These are phyloP conservation scores for Machimus atricapillus DNA, from an alignment of 2,888 invertebrate genomes.

Conservation along the genomic window DNA sequence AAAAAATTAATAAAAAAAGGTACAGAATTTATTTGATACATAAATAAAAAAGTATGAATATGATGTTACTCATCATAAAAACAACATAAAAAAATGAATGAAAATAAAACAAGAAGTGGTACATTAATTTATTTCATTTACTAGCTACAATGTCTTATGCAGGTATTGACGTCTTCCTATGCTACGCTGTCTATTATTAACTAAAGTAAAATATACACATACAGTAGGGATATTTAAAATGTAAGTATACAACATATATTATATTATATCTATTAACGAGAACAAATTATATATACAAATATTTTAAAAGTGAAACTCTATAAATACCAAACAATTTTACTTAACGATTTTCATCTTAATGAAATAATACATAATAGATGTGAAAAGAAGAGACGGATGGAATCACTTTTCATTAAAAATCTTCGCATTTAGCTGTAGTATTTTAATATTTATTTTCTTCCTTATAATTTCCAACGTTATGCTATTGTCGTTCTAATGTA, in stretches of 20 bases:
- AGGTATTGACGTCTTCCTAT: slow-evolving; percentile 65
- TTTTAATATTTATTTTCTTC: background rate
- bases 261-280: slow-evolving; percentile 19
- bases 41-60: slow-evolving; percentile 51
- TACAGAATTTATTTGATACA: slow-evolving; percentile 63
- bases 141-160: slow-evolving; percentile 65
- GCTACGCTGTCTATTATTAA: slow-evolving; percentile 64
- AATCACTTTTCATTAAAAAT: background rate
- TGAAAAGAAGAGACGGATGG: background rate
- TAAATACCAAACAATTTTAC: slow-evolving; percentile 1
- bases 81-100: slow-evolving; percentile 52
- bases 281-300: slow-evolving; percentile 21
- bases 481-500: background rate
- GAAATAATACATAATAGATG: background rate
- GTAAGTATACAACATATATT: slow-evolving; percentile 38
- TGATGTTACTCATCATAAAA: slow-evolving; percentile 51
- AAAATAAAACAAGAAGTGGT: slow-evolving; percentile 63
- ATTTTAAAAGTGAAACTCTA: slow-evolving; percentile 16
- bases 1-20: slow-evolving; percentile 56
- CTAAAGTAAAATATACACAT: slow-evolving; percentile 57
- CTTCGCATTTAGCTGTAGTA: background rate
- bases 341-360: slow-evolving; percentile 5
- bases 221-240: slow-evolving; percentile 48
- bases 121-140: slow-evolving; percentile 60
- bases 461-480: background rate